Base-by-base conservation (phyloP, 2,888 invertebrate species). In the Crematogaster levior region DNA sequence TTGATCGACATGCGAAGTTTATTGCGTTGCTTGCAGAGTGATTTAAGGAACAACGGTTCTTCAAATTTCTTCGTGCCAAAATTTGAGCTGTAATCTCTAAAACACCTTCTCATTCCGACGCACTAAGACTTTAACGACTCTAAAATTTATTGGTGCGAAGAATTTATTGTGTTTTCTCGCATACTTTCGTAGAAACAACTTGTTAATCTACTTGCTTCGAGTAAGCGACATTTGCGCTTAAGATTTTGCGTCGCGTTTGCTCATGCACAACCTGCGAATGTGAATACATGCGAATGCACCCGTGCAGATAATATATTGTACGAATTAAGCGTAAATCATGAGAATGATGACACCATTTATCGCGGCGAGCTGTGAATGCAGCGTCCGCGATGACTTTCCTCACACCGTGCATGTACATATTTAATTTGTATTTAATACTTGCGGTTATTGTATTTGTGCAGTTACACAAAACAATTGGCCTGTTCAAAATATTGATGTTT, bases 371-470 rank as follows among this genome's bases (percentile, higher is more conserved):
- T n/a, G n/a, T 9, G 40, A 43, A 30, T n/a, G 18, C 3, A 24
- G 40, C 15, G 27, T 27, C n/a, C 43, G 77, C 68, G 56, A 79
- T 58, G 56, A 79, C 77, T 68, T 70, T 68, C 70, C 77, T 77
- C 77, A 43, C 43, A 43, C 30, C 53, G 30, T 43, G 34, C 70
- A 6, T 66, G 34, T 6, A 6, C 66, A 9, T 40, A 40, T 40
- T 65, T 43, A 43, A 68, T 56, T 56, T 58, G 46, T 43, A 56
- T 77, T 68, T 68, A 34, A 40, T 30, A 30, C 18, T 24, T 53
- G 21, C 53, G 40, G 27, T 68, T 56, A 21, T 48, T 3, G 10
- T 66, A 53, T 53, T 66, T 66, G 66, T 30, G 53, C 30, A 66
- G 53, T 53, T 77, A 30, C 66, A 53, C 4, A 15, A 40, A 53